Percentiles rank a stretch among this genome's conserved stretches.
Evolutionary conservation across 2,888 invertebrate species (phyloP).

Genomic region (Agrotis segetum): DNA sequence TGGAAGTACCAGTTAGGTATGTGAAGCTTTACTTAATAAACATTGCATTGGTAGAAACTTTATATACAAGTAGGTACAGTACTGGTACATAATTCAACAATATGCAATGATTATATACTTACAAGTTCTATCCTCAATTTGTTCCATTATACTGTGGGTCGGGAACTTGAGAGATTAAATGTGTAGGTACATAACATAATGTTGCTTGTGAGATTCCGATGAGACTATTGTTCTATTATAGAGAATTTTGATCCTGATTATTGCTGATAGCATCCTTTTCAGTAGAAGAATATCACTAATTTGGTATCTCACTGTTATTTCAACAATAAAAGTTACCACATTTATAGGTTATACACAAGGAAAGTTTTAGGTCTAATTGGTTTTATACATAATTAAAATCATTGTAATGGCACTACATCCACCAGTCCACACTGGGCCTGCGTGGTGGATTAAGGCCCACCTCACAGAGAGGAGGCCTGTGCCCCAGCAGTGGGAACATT

Average conservation of each 20-base stretch:
- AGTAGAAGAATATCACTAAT: background rate
- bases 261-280: background rate
- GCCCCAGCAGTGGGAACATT: no score
- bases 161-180: no score
- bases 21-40: conserved; percentile 7
- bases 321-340: background rate
- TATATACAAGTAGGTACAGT: no score
- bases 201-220: background rate
- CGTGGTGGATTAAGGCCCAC: no score
- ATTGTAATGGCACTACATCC: no score
- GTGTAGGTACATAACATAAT: background rate
- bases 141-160: no score
- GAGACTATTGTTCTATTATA: background rate
- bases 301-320: background rate
- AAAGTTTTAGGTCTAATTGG: no score
- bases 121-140: no score
- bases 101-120: background rate
- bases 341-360: background rate
- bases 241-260: background rate
- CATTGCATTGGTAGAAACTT: background rate
- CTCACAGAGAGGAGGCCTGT: no score
- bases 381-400: no score
- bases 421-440: no score
- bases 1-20: conserved; percentile 94
- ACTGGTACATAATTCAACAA: background rate